These are phyloP conservation scores for Drosophila nr. fundita DNA, from an alignment of 2,888 invertebrate species.

Conservation along the genomic window DNA sequence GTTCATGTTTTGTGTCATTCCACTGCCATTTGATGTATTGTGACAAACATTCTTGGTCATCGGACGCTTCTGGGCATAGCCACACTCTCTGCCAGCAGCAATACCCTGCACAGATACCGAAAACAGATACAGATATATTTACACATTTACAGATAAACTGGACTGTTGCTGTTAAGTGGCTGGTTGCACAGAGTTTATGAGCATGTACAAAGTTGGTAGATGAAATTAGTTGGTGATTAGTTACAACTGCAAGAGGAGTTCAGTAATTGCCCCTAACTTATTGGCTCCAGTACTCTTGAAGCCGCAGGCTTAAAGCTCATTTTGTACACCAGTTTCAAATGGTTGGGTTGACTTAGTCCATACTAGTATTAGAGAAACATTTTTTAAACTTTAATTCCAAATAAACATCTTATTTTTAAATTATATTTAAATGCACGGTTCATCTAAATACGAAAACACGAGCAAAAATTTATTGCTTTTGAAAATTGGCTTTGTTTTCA, in stretches of 20 bases:
- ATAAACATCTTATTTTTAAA: neutral
- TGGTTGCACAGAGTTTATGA: slow-evolving; percentile 51
- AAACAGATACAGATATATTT: slow-evolving; percentile 32
- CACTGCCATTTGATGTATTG: slow-evolving; percentile 82
- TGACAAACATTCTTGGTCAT: slow-evolving; percentile 81
- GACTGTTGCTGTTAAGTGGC: slow-evolving; percentile 40
- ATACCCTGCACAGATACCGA: slow-evolving; percentile 8
- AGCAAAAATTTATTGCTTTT: neutral
- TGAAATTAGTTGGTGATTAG: slow-evolving; percentile 66
- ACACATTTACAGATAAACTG: slow-evolving; percentile 24
- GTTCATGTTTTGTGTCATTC: slow-evolving; percentile 84
- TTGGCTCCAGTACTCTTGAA: neutral
- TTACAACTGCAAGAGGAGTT: slow-evolving; percentile 27
- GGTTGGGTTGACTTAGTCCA: neutral
- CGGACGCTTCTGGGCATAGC: slow-evolving; percentile 27
- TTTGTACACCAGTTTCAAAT: neutral
- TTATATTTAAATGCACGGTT: neutral
- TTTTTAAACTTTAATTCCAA: neutral
- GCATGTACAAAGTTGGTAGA: slow-evolving; percentile 44
- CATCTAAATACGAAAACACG: neutral
- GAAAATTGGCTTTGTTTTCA: neutral
- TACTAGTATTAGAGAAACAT: too few species aligned
- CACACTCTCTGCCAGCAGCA: neutral
- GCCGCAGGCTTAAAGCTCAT: neutral
- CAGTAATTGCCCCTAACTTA: slow-evolving; percentile 39